Conservation (phyloP, 2,888 invertebrate species). For the Diarsia mendica region DNA sequence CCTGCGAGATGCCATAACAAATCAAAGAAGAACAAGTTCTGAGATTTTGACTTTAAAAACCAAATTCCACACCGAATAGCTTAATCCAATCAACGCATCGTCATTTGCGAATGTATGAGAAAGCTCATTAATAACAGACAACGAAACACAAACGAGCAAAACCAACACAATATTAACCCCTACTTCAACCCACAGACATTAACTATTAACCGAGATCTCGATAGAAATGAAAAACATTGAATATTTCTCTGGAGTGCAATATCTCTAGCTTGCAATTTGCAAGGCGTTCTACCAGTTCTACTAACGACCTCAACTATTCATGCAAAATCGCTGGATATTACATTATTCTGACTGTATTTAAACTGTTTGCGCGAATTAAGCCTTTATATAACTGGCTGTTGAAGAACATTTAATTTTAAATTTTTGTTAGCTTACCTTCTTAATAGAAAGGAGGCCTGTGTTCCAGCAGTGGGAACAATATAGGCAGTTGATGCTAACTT, state of each 20-base stretch:
- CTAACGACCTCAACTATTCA: conserved; percentile 51
- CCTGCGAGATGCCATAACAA: no score
- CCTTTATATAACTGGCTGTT: background rate
- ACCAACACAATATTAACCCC: background rate
- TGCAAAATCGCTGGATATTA: conserved; percentile 17
- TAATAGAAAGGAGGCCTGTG: no score
- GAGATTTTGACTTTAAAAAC: no score
- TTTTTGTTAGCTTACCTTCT: no score
- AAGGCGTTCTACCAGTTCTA: conserved; percentile 13
- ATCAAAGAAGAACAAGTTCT: no score
- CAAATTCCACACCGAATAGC: background rate
- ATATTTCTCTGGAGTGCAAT: conserved; percentile 23
- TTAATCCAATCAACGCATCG: background rate
- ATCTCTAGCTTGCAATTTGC: conserved; percentile 34
- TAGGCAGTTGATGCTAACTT: no score
- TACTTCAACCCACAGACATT: background rate
- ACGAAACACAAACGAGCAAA: conserved; percentile 10
- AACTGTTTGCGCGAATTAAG: conserved; percentile 25
- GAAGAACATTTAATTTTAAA: background rate
- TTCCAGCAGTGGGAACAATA: no score
- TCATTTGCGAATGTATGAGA: conserved; percentile 9
- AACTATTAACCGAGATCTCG: conserved; percentile 5
- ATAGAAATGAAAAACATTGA: conserved; percentile 30
- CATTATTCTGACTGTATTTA: conserved; percentile 16
- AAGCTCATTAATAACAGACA: conserved; percentile 19